Evolutionary conservation across 1,140 invertebrate species (phyloP), one percentile per base, ranked within the genome.

Genomic region (Eueides isabella): DNA sequence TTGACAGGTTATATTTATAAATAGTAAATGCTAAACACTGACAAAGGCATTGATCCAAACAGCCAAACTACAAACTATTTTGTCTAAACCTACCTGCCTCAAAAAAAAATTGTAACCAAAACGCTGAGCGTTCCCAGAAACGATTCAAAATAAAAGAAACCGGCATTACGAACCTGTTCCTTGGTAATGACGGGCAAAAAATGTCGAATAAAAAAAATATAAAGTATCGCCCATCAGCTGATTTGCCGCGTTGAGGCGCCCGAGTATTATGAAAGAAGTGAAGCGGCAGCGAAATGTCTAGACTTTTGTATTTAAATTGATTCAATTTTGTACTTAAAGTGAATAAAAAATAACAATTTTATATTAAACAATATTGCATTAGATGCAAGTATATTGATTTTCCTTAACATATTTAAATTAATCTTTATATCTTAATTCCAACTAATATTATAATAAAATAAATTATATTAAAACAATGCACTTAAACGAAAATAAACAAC

Each of bases 211-310:
- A 85, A 87, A 83, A 81, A 55, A 55, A 55, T 23, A 55, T 55
- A 55, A 26, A 55, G 48, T 70, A 67, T 71, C 74, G 75, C 74
- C 69, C 72, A 77, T 88, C 86, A 90, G 86, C 86, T 90, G 88
- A 88, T 90, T 82, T 75, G 74, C 16, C 35, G 75, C 77, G 72
- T 28, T 77, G 85, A 88, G 84, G 85, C 85, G 81, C 86, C 87
- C 83, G 72, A 73, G 77, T 87, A 88, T 80, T 75, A 85, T 66
- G 80, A 35, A 61, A 82, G 48, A 65, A 35, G 48, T 81, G 48
- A 65, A 65, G 67, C 30, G 61, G 33, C 38, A 55, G 48, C 48
- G 23, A 55, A 55, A 26, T 55, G 48, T 55, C 48, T 55, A 55
- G 48, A 55, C 48, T 55, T 26, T 55, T 55, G 23, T 26, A 55